phyloP scores from a whole-genome alignment of 2,888 invertebrate species.

The Antitype chi region DNA sequence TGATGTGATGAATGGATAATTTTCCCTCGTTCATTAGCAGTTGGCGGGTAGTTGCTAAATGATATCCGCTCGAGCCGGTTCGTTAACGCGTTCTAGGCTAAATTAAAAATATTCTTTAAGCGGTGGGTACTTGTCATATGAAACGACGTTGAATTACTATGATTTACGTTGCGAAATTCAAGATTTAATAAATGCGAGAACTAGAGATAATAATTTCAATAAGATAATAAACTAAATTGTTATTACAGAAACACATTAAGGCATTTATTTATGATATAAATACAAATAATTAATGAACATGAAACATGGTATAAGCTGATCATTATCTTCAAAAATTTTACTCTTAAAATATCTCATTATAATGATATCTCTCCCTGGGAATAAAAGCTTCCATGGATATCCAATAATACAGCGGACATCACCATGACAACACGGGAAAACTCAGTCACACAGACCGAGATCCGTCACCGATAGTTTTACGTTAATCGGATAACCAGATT shows the following conservation, averaged over 20 bases:
- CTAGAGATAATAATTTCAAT: slow-evolving; percentile 8
- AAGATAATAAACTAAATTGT: slow-evolving; percentile 4
- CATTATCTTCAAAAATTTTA: neutral
- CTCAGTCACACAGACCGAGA: slow-evolving; percentile 7
- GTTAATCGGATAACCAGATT: slow-evolving; percentile 31
- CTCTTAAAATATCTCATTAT: slow-evolving; percentile 12
- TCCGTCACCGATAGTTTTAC: slow-evolving; percentile 27
- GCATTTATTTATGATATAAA: neutral
- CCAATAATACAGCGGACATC: slow-evolving; percentile 17
- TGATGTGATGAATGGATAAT: slow-evolving; percentile 63
- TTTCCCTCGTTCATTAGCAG: slow-evolving; percentile 71
- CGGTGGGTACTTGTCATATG: slow-evolving; percentile 35
- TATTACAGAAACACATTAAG: neutral
- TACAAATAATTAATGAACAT: neutral
- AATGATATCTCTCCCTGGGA: neutral
- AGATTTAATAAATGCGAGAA: slow-evolving; percentile 17
- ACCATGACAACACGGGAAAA: slow-evolving; percentile 25
- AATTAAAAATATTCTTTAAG: slow-evolving; percentile 52
- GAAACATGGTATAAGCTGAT: slow-evolving; percentile 1
- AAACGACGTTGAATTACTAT: slow-evolving; percentile 52
- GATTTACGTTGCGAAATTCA: slow-evolving; percentile 50
- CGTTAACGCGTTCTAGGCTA: slow-evolving; percentile 59
- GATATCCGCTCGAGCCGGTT: slow-evolving; percentile 60
- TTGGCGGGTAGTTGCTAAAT: slow-evolving; percentile 58
- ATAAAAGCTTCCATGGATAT: slow-evolving; percentile 17